Percentiles rank a stretch among this genome's conserved stretches.
phyloP scores from a whole-genome alignment of 2,888 invertebrate genomes.

The Desoria tigrina region DNA sequence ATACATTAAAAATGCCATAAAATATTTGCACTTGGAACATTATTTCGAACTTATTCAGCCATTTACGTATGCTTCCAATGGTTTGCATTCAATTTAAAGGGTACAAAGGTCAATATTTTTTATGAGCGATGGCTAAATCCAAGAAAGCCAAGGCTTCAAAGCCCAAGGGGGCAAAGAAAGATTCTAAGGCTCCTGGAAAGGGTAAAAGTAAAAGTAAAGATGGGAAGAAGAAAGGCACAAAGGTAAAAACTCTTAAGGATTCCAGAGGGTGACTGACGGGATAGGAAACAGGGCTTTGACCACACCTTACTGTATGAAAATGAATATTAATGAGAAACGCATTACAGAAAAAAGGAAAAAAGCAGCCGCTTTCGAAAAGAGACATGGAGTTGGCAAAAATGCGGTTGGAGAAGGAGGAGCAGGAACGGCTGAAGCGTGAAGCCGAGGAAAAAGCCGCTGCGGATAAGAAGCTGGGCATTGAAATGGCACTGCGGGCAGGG shows the following conservation, averaged over 20 bases:
- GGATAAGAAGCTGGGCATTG: slow-evolving; percentile 32
- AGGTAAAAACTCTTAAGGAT: not conserved
- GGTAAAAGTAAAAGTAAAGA: slow-evolving; percentile 4
- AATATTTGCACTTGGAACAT: too few species aligned
- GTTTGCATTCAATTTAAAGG: too few species aligned
- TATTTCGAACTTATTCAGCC: too few species aligned
- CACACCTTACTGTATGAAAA: too few species aligned
- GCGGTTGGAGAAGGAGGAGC: slow-evolving; percentile 35
- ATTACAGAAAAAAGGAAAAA: not conserved
- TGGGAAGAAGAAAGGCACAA: not conserved
- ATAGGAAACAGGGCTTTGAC: too few species aligned
- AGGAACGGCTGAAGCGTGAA: slow-evolving; percentile 34
- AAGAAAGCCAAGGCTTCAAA: not conserved
- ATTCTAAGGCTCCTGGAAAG: too few species aligned
- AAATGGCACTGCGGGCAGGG: slow-evolving; percentile 22
- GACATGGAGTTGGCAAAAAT: slow-evolving; percentile 46
- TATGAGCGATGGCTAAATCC: too few species aligned
- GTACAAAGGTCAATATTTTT: too few species aligned
- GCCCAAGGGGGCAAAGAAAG: slow-evolving; percentile 17
- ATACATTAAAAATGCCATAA: too few species aligned
- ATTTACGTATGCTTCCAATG: too few species aligned
- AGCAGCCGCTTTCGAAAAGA: slow-evolving; percentile 21
- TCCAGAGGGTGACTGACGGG: not conserved
- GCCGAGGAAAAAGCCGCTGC: slow-evolving; percentile 28
- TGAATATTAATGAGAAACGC: too few species aligned